A percentile compares a stretch with the other conserved stretches of the same genome.
These are phyloP conservation scores for Chrysolina oricalcia DNA, from an alignment of 2,888 invertebrate species.

Conservation along the genomic window DNA sequence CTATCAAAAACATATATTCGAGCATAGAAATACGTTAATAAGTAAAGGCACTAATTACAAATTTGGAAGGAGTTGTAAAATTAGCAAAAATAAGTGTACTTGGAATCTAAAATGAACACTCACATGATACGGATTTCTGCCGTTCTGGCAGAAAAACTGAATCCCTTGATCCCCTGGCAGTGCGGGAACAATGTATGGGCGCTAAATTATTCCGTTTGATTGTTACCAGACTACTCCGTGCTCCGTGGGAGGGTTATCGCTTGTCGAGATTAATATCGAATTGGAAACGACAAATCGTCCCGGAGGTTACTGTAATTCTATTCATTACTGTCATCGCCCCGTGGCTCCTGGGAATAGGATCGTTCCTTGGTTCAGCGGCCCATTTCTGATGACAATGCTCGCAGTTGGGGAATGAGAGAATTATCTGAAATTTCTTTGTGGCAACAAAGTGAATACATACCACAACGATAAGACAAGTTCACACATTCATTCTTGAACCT, in stretches of 20 bases:
- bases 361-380: constrained; percentile 20
- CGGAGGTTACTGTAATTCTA: constrained; percentile 52
- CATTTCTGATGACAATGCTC: background rate
- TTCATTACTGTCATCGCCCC: constrained; percentile 53
- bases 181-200: constrained; percentile 67
- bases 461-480: too few relatives aligned
- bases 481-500: too few relatives aligned
- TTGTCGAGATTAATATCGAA: constrained; percentile 55
- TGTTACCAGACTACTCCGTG: constrained; percentile 56
- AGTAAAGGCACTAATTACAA: too few relatives aligned
- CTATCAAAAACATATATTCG: too few relatives aligned
- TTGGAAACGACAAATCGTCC: constrained; percentile 54
- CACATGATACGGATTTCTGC: too few relatives aligned
- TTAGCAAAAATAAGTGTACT: too few relatives aligned
- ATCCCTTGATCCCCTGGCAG: constrained; percentile 39
- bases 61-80: too few relatives aligned
- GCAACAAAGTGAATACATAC: too few relatives aligned
- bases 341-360: constrained; percentile 39
- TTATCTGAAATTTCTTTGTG: background rate
- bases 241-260: constrained; percentile 57
- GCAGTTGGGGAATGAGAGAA: background rate
- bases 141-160: constrained; percentile 31
- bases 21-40: too few relatives aligned
- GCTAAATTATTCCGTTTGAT: constrained; percentile 69
- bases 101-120: too few relatives aligned